Evolutionary conservation across 1,140 invertebrate genomes (phyloP), one percentile per base, ranked within the genome.

Genomic region (Condylostylus longicornis): DNA sequence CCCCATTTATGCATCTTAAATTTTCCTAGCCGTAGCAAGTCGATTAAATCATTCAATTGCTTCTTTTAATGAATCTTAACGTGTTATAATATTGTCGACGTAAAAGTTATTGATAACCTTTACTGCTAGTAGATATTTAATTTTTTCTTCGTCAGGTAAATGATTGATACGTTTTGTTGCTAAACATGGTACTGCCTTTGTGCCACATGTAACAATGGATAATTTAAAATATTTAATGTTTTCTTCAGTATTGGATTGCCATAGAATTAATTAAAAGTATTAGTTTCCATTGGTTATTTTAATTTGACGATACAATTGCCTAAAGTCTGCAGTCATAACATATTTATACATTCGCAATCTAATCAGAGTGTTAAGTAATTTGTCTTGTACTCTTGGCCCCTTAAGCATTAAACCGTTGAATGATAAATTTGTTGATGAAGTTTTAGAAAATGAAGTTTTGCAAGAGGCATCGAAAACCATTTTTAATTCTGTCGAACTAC

Each of bases 21-120:
- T 4, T 42, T 37, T 33, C 25, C 29, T 6, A 17, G 10, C 5
- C 18, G 8, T 10, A 44, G 23, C 3, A 41, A 28, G 4, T 22
- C 2, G 15, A 18, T 33, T 4, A 46, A 18, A 12, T 40, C 36
- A 14, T 20, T 18, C 4, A 7, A 38, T 28, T 8, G 41, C 22
- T 14, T 45, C 18, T 14, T 38, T 18, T 14, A 48, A 6, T 17
- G n/a, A 35, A 37, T 65, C 39, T 14, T 41, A 29, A 1, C 61
- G 58, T 2, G 56, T 55, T 6, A 64, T 28, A 5, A 66, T 17
- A 46, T 68, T 64, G 47, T 69, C 65, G 2, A 67, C 56, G 33
- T 66, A 68, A 38, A 66, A 61, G 50, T 65, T 55, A 20, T 41
- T 30, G 5, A 63, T 53, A 4, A 59, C 47, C 8, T 46, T 23